Evolutionary conservation across 2,888 invertebrate genomes (phyloP).

Genomic region (Conchocele bisecta): DNA sequence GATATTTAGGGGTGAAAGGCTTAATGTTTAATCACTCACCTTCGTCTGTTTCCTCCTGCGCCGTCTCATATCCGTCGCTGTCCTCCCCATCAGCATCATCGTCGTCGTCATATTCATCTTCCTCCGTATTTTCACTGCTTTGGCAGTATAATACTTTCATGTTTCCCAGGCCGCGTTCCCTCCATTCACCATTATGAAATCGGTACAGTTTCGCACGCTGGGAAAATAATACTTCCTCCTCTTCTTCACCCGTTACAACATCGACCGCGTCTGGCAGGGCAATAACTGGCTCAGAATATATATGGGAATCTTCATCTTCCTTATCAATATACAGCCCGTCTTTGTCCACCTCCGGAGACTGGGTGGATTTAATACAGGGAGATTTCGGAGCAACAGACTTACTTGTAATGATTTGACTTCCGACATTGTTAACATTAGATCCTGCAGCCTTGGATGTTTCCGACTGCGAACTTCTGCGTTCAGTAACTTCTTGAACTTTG

Average conservation of each 20-base stretch:
- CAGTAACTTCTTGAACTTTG: no score
- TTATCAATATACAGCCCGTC: constrained; percentile 76
- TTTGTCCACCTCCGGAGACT: constrained; percentile 67
- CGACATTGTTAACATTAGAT: constrained; percentile 66
- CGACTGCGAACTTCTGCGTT: no score
- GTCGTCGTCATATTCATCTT: constrained; percentile 4
- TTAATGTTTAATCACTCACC: no score
- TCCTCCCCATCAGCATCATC: not conserved
- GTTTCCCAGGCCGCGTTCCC: constrained; percentile 84
- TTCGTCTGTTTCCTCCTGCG: constrained; percentile 3
- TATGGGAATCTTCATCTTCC: constrained; percentile 92
- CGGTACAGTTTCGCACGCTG: constrained; percentile 91
- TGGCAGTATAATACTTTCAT: constrained; percentile 87
- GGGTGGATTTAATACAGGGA: constrained; percentile 43
- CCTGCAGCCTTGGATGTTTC: no score
- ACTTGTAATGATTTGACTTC: constrained; percentile 57
- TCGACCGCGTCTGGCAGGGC: constrained; percentile 82
- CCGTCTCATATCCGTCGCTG: constrained; percentile 2
- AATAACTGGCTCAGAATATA: constrained; percentile 86
- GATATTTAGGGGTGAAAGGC: no score
- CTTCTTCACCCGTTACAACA: constrained; percentile 95
- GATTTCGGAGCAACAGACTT: constrained; percentile 35
- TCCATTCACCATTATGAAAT: constrained; percentile 82
- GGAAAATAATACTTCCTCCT: constrained; percentile 90
- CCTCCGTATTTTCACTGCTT: constrained; percentile 83